Evolutionary conservation across 2,113 vertebrate species (phyloP), one percentile per base, ranked within the genome.

Genomic region (Tachysurus fulvidraco): DNA sequence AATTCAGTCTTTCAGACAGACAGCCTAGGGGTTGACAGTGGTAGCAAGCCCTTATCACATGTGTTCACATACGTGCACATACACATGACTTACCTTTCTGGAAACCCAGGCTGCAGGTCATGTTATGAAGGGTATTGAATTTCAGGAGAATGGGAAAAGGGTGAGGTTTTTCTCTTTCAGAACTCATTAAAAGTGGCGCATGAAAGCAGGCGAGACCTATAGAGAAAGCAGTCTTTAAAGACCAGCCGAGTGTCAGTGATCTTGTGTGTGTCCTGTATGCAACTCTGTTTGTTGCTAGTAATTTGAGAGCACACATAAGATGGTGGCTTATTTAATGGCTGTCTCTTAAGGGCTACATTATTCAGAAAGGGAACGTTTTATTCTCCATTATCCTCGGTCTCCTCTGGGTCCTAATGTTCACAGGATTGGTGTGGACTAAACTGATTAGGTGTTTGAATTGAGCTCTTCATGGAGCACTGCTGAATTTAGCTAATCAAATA

Each of bases 321-420:
- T 78, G 86, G 86, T 60, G 85, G 83, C 87, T 83, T 76, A 65
- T 84, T 80, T 93, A 92, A 93, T 92, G 92, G 88, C 82, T 88
- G 90, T 89, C 91, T 93, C 89, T 90, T 88, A 77, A 69, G 87
- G 91, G 93, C 89, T 87, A 88, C 90, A 91, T 93, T 94, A 93
- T 46, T 62, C 57, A 59, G 60, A 92, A 91, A 89, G 92, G 86
- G 91, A 94, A 92, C 91, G 89, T 88, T 86, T 89, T 46, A 64
- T 79, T 86, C 90, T 91, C 86, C 90, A 91, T 89, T 89, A 88
- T 83, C 83, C 65, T 83, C 80, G 30, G 30, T 14, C 14, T 91
- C 84, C 86, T 88, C 89, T 85, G 69, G 81, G 86, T 62, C 77
- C 74, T 64, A 44, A 82, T 59, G 77, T 86, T 59, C 54, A 50